Conservation (phyloP, 1,140 invertebrate species). For the Drosophila gunungcola region DNA sequence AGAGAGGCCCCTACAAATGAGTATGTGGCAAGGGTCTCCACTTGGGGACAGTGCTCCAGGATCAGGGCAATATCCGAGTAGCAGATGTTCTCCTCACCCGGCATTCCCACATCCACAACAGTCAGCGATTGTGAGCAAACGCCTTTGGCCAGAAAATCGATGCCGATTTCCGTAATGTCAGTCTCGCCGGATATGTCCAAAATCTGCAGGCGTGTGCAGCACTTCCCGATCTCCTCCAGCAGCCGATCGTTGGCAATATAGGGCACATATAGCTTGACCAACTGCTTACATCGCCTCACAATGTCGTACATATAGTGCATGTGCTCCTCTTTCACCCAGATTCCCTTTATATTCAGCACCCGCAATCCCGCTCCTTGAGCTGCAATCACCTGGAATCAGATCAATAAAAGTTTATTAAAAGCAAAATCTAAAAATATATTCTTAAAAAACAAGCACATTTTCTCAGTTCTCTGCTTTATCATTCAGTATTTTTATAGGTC, state of each 20-base stretch:
- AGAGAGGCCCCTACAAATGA: constrained; percentile 88
- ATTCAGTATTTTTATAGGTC: no score
- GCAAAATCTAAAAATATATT: no score
- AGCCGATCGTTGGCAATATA: constrained; percentile 89
- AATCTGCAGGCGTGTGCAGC: constrained; percentile 86
- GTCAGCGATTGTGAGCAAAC: constrained; percentile 85
- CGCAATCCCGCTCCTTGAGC: constrained; percentile 87
- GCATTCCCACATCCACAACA: constrained; percentile 88
- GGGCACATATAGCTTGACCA: constrained; percentile 87
- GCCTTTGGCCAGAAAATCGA: constrained; percentile 86
- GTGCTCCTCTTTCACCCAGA: constrained; percentile 89
- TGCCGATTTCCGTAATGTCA: constrained; percentile 87
- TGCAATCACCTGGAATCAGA: constrained; percentile 86
- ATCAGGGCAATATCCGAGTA: constrained; percentile 87
- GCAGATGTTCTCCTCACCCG: constrained; percentile 88
- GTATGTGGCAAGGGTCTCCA: constrained; percentile 87
- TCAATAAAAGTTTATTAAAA: no score
- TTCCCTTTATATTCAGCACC: constrained; percentile 88
- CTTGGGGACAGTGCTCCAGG: constrained; percentile 87
- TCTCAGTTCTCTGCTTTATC: no score
- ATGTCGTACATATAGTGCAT: constrained; percentile 87
- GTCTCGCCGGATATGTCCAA: constrained; percentile 88
- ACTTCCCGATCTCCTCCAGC: constrained; percentile 86
- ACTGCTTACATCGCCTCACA: constrained; percentile 86
- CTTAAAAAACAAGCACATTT: no score